phyloP scores from a whole-genome alignment of 2,888 invertebrate species.

The Ophion ventricosus region DNA sequence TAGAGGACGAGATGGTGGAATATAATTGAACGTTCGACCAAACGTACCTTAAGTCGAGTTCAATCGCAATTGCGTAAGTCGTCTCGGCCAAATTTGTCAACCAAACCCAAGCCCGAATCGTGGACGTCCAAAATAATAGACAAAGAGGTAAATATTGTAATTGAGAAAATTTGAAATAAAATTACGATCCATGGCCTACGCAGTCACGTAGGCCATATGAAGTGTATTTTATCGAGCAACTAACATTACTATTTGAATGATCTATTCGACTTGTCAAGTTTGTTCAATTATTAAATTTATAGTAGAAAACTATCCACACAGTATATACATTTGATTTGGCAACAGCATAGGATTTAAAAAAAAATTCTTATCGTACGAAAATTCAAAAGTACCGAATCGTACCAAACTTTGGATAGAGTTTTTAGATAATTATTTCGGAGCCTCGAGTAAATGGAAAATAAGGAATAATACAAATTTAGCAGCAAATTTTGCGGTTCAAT shows the following conservation, averaged over 20 bases:
- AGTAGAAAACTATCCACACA: background rate
- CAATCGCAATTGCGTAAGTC: too few relatives aligned
- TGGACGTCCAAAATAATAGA: too few relatives aligned
- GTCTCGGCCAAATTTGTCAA: too few relatives aligned
- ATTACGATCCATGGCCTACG: too few relatives aligned
- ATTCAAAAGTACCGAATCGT: background rate
- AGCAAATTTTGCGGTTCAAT: background rate
- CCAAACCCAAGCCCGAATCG: too few relatives aligned
- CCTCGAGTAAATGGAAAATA: background rate
- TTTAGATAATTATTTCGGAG: background rate
- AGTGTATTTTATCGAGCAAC: background rate
- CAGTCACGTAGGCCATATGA: too few relatives aligned
- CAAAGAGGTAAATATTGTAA: too few relatives aligned
- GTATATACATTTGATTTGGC: background rate
- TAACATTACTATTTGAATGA: background rate
- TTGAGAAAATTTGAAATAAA: too few relatives aligned
- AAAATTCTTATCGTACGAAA: background rate
- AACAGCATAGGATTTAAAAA: background rate
- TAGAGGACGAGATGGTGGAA: too few relatives aligned
- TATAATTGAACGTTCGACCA: too few relatives aligned
- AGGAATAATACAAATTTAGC: background rate
- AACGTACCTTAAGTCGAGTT: too few relatives aligned
- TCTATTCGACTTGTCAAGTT: too few relatives aligned
- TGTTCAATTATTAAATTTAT: background rate
- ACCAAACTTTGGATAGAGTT: background rate